A percentile compares a stretch with the other conserved stretches of the same genome.
Conservation (phyloP, 2,113 vertebrate species). For the Microcebus tavaratra region DNA sequence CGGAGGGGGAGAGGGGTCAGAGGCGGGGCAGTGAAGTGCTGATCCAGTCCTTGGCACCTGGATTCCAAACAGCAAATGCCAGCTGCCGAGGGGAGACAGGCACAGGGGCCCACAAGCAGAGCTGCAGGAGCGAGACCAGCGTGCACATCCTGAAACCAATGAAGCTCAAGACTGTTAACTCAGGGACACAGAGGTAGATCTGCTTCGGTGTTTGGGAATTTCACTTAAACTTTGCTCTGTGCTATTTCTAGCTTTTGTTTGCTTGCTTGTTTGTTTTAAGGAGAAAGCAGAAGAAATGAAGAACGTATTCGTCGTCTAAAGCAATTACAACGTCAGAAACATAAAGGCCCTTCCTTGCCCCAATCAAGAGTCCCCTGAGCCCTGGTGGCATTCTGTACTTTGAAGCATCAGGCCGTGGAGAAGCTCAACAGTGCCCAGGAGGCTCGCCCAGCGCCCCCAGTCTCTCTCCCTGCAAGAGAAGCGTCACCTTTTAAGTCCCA, state of each 20-base stretch:
- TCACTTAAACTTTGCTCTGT: background rate
- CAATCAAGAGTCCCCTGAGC: background rate
- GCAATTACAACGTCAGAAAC: background rate
- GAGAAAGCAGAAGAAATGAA: background rate
- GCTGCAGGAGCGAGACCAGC: rapidly evolving
- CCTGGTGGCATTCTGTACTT: background rate
- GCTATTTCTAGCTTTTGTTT: background rate
- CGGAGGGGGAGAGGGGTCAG: background rate
- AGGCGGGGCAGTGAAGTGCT: background rate
- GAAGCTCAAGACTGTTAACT: background rate
- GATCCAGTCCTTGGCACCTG: background rate
- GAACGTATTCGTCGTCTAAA: background rate
- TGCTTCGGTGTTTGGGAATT: background rate
- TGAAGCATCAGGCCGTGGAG: background rate
- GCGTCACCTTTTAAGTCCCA: background rate
- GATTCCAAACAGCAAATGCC: background rate
- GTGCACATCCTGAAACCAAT: rapidly evolving
- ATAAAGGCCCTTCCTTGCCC: background rate
- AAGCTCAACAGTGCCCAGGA: background rate
- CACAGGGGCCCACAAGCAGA: background rate
- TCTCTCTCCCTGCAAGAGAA: background rate
- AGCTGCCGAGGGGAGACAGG: background rate
- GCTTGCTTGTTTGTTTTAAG: background rate
- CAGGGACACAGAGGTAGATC: background rate
- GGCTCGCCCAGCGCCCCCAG: background rate